These are phyloP conservation scores for Acheta domesticus DNA, from an alignment of 2,888 invertebrate species.

Conservation along the genomic window DNA sequence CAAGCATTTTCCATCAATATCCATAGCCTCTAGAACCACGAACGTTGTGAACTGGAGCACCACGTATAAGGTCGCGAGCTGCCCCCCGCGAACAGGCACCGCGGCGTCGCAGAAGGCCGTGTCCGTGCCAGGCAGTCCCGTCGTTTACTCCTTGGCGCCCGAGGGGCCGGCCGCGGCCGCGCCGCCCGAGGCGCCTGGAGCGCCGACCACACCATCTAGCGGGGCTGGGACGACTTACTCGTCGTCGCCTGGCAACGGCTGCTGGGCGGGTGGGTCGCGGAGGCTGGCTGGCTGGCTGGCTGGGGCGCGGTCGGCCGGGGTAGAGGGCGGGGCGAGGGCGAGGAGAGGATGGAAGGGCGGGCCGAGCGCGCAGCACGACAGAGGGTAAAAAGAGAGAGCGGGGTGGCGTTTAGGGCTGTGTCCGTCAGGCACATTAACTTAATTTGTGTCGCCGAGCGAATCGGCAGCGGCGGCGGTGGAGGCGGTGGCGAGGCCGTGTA, in stretches of 20 bases:
- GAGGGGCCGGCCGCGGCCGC: neutral
- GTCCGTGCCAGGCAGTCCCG: too few relatives aligned
- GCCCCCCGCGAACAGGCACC: too few relatives aligned
- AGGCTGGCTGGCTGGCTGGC: neutral
- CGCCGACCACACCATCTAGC: neutral
- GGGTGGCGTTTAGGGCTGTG: constrained; percentile 4
- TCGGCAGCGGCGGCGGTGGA: neutral
- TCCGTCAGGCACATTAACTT: constrained; percentile 18
- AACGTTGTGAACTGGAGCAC: too few relatives aligned
- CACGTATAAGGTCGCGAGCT: too few relatives aligned
- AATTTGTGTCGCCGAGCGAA: neutral
- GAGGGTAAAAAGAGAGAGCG: neutral
- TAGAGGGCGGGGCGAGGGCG: neutral
- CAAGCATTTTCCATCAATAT: too few relatives aligned
- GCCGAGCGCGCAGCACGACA: too few relatives aligned
- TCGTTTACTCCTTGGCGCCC: neutral
- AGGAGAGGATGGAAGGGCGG: too few relatives aligned
- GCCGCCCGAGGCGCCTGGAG: neutral
- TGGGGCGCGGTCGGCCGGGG: constrained; percentile 9
- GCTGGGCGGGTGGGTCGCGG: neutral
- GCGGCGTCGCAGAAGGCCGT: too few relatives aligned
- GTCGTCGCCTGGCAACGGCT: constrained; percentile 1
- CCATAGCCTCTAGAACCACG: too few relatives aligned
- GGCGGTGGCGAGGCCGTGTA: neutral
- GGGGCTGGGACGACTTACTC: neutral